A percentile compares a stretch with the other conserved stretches of the same genome.
phyloP scores from a whole-genome alignment of 30 jellyfish, hydroid and myxozoan genomes.

The Pseudorhiza aurosa region DNA sequence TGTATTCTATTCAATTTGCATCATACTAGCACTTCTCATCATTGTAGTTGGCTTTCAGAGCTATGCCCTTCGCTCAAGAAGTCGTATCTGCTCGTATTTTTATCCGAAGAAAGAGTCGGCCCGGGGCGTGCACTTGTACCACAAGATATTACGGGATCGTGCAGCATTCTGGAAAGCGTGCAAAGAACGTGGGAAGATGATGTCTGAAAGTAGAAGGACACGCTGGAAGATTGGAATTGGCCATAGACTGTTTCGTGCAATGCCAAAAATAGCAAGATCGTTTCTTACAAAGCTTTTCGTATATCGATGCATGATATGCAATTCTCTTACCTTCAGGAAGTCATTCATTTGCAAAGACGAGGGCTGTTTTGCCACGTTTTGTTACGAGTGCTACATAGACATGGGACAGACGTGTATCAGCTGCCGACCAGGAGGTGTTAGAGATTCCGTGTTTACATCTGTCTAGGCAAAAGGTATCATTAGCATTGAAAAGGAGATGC shows the following conservation, averaged over 20 bases:
- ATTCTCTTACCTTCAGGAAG: conserved; percentile 61
- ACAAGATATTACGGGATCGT: conserved; percentile 87
- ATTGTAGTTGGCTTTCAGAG: conserved; percentile 55
- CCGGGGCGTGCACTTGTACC: conserved; percentile 81
- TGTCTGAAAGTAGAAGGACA: conserved; percentile 87
- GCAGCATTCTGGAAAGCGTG: conserved; percentile 74
- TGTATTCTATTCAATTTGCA: conserved; percentile 49
- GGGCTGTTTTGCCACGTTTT: conserved; percentile 82
- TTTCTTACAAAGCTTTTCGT: conserved; percentile 44
- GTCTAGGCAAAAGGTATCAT: too few relatives aligned
- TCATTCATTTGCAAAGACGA: conserved; percentile 68
- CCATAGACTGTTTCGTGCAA: conserved; percentile 47
- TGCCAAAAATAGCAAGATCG: conserved; percentile 58
- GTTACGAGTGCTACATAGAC: conserved; percentile 89
- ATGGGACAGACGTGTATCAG: conserved; percentile 87
- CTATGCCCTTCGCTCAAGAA: conserved; percentile 82
- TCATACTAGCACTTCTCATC: conserved; percentile 46
- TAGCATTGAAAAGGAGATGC: too few relatives aligned
- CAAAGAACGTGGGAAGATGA: conserved; percentile 72
- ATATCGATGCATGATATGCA: conserved; percentile 93
- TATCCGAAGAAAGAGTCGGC: conserved; percentile 78
- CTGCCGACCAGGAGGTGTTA: conserved; percentile 61
- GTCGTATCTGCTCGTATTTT: conserved; percentile 86
- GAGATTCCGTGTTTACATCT: conserved; percentile 63
- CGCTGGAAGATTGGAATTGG: conserved; percentile 63